Conservation (phyloP, 37 sponge, comb jelly and placozoan species). For the Petrosia ficiformis region DNA sequence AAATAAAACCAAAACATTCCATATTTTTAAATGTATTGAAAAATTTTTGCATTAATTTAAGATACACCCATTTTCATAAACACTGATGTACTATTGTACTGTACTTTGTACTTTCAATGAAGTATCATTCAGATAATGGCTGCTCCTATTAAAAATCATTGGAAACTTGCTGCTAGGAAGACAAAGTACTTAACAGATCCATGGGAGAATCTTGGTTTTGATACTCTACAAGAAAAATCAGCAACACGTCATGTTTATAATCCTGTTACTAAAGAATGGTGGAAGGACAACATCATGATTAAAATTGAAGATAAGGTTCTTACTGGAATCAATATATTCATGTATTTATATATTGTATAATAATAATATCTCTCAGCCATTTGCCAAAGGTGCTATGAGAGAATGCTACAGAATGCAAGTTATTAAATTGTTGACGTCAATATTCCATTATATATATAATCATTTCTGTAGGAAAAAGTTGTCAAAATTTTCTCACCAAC, state of each 20-base stretch:
- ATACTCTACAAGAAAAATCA: conserved; percentile 23
- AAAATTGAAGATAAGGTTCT: conserved; percentile 78
- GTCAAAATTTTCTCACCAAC: conserved; percentile 71
- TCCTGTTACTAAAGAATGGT: conserved; percentile 55
- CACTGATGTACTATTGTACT: too few species aligned
- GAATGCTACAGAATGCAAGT: conserved; percentile 89
- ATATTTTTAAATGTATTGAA: too few species aligned
- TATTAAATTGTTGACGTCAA: background rate
- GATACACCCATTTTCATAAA: too few species aligned
- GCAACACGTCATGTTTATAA: conserved; percentile 70
- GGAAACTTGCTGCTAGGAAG: conserved; percentile 24
- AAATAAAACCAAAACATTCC: too few species aligned
- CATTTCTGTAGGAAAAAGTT: conserved; percentile 71
- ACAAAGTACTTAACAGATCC: conserved; percentile 25
- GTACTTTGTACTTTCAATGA: too few species aligned
- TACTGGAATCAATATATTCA: background rate
- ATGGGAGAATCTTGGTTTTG: conserved; percentile 49
- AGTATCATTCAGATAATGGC: too few species aligned
- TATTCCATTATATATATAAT: background rate
- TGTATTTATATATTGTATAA: background rate
- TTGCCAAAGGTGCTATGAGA: conserved; percentile 91
- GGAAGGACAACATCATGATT: conserved; percentile 63
- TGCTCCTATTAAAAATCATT: background rate
- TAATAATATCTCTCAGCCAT: conserved; percentile 51
- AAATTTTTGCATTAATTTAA: too few species aligned